Evolutionary conservation across 1,140 invertebrate species (phyloP), one percentile per base, ranked within the genome.

Genomic region (Cydia pomonella): DNA sequence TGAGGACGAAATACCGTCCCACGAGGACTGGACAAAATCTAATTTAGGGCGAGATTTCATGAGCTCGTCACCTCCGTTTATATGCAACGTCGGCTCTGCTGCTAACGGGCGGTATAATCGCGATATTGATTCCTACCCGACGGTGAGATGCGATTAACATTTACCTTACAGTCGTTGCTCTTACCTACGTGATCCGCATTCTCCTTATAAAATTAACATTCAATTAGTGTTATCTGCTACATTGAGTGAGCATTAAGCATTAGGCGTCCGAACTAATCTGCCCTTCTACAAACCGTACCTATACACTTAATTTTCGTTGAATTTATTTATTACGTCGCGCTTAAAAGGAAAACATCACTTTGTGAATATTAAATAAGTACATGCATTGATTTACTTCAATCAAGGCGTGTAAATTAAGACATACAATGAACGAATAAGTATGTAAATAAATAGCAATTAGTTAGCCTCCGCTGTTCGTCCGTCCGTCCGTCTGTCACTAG

Each of bases 41-140:
- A 41, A 69, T 69, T 69, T 69, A 69, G 29, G 41, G 33, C 64
- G n/a, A 69, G 64, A 69, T 69, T 69, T 69, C 64, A 69, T 69
- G 64, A 69, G 64, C n/a, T 27, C 63, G 64, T 18, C 29, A 69
- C 29, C 64, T 33, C 64, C n/a, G 33, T 21, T 69, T 69, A 69
- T 33, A 69, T 69, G 64, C 64, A 69, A 33, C 29, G 64, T 38
- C 64, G 33, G 33, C 64, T 69, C 64, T 16, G 16, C n/a, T n/a
- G n/a, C 33, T 41, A 69, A 38, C 33, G 64, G 33, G 64, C 29
- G 64, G 9, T 21, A 41, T 69, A 66, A 66, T 66, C 62, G 63
- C 63, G n/a, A 38, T 69, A 69, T 69, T 27, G 64, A 69, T 69
- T 69, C 29, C 18, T 33, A 18, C 5, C 29, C 27, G 64, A 38